Evolutionary conservation across 2,888 invertebrate genomes (phyloP).

Genomic region (Dione juno): DNA sequence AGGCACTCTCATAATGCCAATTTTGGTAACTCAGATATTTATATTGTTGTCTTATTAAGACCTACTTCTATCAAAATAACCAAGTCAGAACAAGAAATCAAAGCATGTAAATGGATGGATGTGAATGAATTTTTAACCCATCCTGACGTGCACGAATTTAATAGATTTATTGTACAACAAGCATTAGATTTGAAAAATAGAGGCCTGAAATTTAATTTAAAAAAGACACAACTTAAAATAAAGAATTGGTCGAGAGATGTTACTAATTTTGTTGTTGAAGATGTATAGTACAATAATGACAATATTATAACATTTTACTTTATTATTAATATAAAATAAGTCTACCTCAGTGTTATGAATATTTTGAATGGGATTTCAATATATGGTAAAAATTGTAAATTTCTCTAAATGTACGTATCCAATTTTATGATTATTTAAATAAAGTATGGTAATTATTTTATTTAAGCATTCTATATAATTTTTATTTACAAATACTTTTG

Average conservation of each 20-base stretch:
- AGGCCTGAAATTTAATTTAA: slow-evolving; percentile 84
- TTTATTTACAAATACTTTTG: neutral
- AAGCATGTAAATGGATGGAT: slow-evolving; percentile 92
- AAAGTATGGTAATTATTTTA: neutral
- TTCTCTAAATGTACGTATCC: neutral
- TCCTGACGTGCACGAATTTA: slow-evolving; percentile 88
- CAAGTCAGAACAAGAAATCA: slow-evolving; percentile 90
- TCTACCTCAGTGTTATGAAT: slow-evolving; percentile 19
- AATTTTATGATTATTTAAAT: neutral
- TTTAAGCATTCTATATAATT: neutral
- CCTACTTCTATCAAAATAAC: slow-evolving; percentile 85
- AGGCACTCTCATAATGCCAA: slow-evolving; percentile 90
- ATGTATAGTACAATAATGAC: neutral
- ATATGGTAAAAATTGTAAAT: slow-evolving; percentile 1
- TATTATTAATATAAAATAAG: neutral
- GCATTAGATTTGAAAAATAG: slow-evolving; percentile 86
- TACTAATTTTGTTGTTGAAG: slow-evolving; percentile 22
- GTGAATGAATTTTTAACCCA: slow-evolving; percentile 87
- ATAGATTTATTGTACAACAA: slow-evolving; percentile 86
- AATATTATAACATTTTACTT: neutral
- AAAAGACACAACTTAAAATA: slow-evolving; percentile 62
- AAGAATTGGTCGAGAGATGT: slow-evolving; percentile 30
- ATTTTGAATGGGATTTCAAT: neutral
- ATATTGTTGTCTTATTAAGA: slow-evolving; percentile 89
- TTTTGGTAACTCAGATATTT: slow-evolving; percentile 94